These are phyloP conservation scores for Pheucticus melanocephalus DNA, from an alignment of 2,113 vertebrate species.

Conservation along the genomic window DNA sequence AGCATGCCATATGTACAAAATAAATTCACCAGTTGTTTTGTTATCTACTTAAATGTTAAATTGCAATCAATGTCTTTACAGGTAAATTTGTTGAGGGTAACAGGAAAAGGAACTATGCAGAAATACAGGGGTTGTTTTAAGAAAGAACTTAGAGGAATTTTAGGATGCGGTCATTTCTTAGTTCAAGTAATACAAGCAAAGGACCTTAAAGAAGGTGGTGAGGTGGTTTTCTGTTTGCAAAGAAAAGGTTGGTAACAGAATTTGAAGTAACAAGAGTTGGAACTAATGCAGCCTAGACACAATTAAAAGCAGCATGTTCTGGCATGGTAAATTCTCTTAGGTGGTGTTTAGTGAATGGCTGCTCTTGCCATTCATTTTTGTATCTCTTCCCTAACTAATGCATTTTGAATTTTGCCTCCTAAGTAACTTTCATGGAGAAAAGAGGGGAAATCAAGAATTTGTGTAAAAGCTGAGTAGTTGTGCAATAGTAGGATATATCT, in stretches of 20 bases:
- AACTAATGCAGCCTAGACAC: not conserved
- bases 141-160: not conserved
- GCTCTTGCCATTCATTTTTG: not conserved
- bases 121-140: not conserved
- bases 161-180: not conserved
- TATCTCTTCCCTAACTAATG: not conserved
- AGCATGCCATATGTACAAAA: not conserved
- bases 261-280: not conserved
- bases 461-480: not conserved
- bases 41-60: not conserved
- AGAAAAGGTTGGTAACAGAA: not conserved
- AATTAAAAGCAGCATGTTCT: not conserved
- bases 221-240: not conserved
- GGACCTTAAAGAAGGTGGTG: not conserved
- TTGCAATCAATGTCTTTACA: not conserved
- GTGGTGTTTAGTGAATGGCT: not conserved
- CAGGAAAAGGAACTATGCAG: not conserved
- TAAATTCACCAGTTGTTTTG: not conserved
- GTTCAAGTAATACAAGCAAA: not conserved
- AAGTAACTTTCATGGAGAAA: not conserved
- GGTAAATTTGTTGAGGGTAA: not conserved
- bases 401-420: not conserved
- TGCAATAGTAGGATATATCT: not conserved
- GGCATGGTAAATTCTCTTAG: not conserved
- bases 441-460: not conserved